Evolutionary conservation across 2,797 vertebrate species (phyloP).

Genomic region (Selene dorsalis): DNA sequence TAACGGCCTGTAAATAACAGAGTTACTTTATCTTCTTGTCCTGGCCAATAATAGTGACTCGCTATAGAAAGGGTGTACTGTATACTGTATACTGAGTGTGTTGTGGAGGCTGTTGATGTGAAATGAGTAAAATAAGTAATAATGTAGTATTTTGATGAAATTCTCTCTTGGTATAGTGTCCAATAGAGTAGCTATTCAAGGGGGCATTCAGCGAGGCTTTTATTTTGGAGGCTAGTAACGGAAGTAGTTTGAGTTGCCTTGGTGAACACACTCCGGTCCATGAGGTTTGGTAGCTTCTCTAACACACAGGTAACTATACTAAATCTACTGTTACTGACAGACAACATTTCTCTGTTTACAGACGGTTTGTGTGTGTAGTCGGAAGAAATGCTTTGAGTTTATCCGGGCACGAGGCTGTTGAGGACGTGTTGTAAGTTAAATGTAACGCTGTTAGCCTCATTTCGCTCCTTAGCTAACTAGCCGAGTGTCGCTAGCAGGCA

Average conservation of each 20-base stretch:
- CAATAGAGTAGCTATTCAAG: neutral
- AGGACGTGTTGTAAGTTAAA: too few relatives aligned
- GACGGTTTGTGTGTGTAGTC: fast-evolving
- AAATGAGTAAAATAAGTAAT: neutral
- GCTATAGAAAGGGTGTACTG: neutral
- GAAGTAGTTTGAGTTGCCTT: neutral
- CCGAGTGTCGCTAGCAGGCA: neutral
- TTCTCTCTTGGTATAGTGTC: too few relatives aligned
- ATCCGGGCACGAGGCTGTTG: fast-evolving
- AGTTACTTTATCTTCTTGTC: neutral
- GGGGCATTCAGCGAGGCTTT: neutral
- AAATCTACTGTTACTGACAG: fast-evolving
- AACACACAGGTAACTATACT: slow-evolving; percentile 33
- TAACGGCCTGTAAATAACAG: too few relatives aligned
- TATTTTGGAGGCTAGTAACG: slow-evolving; percentile 21
- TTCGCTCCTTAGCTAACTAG: slow-evolving; percentile 26
- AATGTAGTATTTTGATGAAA: neutral
- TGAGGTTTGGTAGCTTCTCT: neutral
- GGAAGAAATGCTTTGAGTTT: fast-evolving
- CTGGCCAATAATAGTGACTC: neutral
- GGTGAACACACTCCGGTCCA: fast-evolving
- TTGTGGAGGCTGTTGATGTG: neutral
- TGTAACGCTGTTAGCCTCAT: neutral
- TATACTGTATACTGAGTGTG: too few relatives aligned
- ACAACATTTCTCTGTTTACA: neutral